These are phyloP conservation scores for Nanorana parkeri DNA, from an alignment of 2,113 vertebrate species.

Conservation along the genomic window DNA sequence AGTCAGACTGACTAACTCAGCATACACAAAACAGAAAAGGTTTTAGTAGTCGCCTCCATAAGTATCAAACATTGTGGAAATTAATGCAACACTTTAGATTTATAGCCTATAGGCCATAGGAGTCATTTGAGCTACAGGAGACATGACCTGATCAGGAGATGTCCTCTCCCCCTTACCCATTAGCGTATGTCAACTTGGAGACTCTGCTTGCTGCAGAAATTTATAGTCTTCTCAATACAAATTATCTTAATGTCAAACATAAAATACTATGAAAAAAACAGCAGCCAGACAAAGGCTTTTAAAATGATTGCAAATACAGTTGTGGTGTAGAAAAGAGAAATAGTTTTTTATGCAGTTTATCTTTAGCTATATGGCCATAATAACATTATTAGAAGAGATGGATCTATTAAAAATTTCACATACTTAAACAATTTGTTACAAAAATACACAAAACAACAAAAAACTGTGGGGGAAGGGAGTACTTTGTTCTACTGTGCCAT, in stretches of 20 bases:
- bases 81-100: conserved; percentile 27
- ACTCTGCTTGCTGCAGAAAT: conserved; percentile 47
- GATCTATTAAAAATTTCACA: too few species aligned
- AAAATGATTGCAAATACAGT: background rate
- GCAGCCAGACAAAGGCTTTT: conserved; percentile 29
- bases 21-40: too few species aligned
- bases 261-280: conserved; percentile 20
- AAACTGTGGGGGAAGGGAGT: too few species aligned
- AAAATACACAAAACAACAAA: too few species aligned
- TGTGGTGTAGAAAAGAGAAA: conserved; percentile 27
- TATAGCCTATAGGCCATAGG: conserved; percentile 8
- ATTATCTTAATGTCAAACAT: conserved; percentile 41
- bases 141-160: conserved; percentile 20
- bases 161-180: conserved; percentile 36
- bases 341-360: conserved; percentile 16
- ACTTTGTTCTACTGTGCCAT: too few species aligned
- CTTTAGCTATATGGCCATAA: background rate
- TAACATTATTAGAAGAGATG: background rate
- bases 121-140: conserved; percentile 23
- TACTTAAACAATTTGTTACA: too few species aligned
- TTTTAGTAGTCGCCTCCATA: too few species aligned
- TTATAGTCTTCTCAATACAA: conserved; percentile 35
- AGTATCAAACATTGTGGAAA: background rate
- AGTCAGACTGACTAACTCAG: too few species aligned
- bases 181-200: conserved; percentile 38